These are phyloP conservation scores for Polietes domitor DNA, from an alignment of 2,888 invertebrate genomes.

Conservation along the genomic window DNA sequence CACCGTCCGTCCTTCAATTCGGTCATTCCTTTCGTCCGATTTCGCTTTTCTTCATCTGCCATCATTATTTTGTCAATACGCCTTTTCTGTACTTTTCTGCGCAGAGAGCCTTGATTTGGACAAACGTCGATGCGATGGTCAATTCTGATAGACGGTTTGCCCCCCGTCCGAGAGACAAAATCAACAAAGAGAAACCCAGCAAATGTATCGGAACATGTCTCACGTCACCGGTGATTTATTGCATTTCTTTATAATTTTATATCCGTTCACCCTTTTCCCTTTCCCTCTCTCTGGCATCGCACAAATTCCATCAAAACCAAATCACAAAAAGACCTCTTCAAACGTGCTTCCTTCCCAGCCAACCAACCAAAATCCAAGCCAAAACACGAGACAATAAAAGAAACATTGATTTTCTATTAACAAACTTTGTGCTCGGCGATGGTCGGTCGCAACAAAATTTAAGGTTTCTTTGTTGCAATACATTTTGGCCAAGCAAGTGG, in stretches of 20 bases:
- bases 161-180: too few relatives aligned
- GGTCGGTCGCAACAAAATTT: neutral
- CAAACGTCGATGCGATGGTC: neutral
- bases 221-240: slow-evolving; percentile 58
- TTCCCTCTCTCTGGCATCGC: too few relatives aligned
- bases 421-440: neutral
- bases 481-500: neutral
- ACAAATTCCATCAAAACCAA: too few relatives aligned
- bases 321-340: too few relatives aligned
- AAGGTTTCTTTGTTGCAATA: slow-evolving; percentile 22
- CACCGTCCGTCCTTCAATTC: neutral
- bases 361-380: too few relatives aligned
- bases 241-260: slow-evolving; percentile 34
- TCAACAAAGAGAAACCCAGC: neutral
- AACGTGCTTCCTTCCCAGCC: too few relatives aligned
- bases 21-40: too few relatives aligned
- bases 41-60: too few relatives aligned
- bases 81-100: neutral
- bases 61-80: too few relatives aligned
- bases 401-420: too few relatives aligned
- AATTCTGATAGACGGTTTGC: slow-evolving; percentile 14
- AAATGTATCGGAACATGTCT: slow-evolving; percentile 45
- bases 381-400: too few relatives aligned
- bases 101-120: neutral
- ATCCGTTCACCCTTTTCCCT: neutral